These are phyloP conservation scores for Heterochromis multidens DNA, from an alignment of 2,113 vertebrate genomes.

Conservation along the genomic window DNA sequence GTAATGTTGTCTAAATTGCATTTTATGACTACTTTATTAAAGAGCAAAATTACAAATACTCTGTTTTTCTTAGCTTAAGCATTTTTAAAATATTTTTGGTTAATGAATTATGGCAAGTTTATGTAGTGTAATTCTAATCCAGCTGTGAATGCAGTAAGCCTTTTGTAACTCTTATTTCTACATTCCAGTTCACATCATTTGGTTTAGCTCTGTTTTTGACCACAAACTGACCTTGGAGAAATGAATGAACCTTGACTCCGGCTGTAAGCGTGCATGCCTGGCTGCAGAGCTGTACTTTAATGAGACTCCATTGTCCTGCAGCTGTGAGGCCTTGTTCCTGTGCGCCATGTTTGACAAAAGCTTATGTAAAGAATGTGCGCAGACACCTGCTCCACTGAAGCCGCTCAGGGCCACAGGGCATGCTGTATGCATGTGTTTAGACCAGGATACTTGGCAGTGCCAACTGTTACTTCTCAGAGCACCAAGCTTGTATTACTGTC, in stretches of 20 bases:
- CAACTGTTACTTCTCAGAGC: slow-evolving; percentile 51
- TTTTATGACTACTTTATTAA: neutral
- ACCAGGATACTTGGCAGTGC: slow-evolving; percentile 16
- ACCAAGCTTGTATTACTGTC: slow-evolving; percentile 54
- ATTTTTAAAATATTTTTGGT: neutral
- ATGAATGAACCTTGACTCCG: slow-evolving; percentile 11
- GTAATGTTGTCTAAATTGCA: neutral
- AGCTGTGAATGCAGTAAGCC: neutral
- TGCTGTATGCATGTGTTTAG: slow-evolving; percentile 32
- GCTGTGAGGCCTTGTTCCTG: slow-evolving; percentile 54
- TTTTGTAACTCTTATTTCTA: neutral
- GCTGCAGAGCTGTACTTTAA: slow-evolving; percentile 20
- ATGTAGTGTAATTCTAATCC: neutral
- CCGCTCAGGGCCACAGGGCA: slow-evolving; percentile 28
- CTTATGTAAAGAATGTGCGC: slow-evolving; percentile 59
- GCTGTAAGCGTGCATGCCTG: neutral
- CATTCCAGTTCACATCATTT: neutral
- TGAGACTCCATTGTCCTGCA: slow-evolving; percentile 57
- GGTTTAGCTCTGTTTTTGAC: neutral
- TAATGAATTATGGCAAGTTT: neutral
- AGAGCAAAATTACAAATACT: neutral
- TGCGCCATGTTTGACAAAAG: slow-evolving; percentile 61
- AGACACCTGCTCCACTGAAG: slow-evolving; percentile 53
- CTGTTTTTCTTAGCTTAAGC: too few relatives aligned
- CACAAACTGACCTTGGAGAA: slow-evolving; percentile 7